A percentile compares a stretch with the other conserved stretches of the same genome.
These are phyloP conservation scores for Psittacara wagleri DNA, from an alignment of 2,113 vertebrate species.

Conservation along the genomic window DNA sequence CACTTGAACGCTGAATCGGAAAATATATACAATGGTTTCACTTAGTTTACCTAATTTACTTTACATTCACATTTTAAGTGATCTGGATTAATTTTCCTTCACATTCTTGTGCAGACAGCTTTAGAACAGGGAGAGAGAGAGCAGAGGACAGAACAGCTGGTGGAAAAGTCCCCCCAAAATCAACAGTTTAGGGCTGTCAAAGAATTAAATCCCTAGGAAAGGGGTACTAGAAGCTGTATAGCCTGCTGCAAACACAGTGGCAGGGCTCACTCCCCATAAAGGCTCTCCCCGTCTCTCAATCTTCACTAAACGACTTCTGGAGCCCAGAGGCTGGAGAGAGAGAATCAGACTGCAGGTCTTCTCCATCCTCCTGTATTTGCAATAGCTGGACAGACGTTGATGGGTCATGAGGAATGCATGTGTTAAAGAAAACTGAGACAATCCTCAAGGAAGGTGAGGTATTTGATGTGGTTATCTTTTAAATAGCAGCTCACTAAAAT, in stretches of 20 bases:
- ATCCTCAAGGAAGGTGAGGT: not conserved
- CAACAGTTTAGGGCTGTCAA: not conserved
- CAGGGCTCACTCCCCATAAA: not conserved
- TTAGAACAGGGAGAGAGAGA: not conserved
- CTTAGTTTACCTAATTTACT: constrained; percentile 42
- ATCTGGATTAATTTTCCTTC: not conserved
- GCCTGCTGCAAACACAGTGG: not conserved
- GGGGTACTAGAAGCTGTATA: not conserved
- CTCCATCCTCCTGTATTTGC: not conserved
- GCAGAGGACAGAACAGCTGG: not conserved
- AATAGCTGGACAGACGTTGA: not conserved
- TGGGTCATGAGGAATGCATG: not conserved
- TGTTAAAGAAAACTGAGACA: not conserved
- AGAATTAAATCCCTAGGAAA: not conserved
- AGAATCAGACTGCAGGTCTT: not conserved
- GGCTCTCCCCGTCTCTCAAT: not conserved
- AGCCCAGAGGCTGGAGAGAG: not conserved
- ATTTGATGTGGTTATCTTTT: not conserved
- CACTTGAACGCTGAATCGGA: constrained; percentile 5
- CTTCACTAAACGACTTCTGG: not conserved
- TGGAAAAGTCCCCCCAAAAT: not conserved
- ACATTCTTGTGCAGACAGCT: not conserved
- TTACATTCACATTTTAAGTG: not conserved
- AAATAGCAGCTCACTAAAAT: not conserved
- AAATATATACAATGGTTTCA: constrained; percentile 22